Conservation (phyloP, 2,888 invertebrate genomes). For the Resseliella maxima region DNA sequence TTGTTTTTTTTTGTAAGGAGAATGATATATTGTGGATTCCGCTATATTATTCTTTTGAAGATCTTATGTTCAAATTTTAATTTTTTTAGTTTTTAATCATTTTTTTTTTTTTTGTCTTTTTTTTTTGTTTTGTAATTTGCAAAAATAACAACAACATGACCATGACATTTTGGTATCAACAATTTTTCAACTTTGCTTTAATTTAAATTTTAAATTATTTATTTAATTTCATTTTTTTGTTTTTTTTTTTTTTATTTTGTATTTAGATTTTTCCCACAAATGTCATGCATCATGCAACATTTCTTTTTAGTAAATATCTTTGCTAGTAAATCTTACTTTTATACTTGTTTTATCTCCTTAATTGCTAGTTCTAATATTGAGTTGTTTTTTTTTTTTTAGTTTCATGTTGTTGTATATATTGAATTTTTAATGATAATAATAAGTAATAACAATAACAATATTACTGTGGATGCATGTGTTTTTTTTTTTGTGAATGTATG, state of each 20-base stretch:
- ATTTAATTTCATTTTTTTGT: no score
- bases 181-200: slow-evolving; percentile 51
- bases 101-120: background rate
- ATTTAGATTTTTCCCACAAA: slow-evolving; percentile 42
- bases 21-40: background rate
- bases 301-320: slow-evolving; percentile 39
- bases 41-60: slow-evolving; percentile 26
- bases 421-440: slow-evolving; percentile 51
- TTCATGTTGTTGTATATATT: slow-evolving; percentile 46
- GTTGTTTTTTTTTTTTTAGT: slow-evolving; percentile 34
- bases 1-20: background rate
- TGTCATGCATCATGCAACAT: slow-evolving; percentile 51
- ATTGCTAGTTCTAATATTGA: slow-evolving; percentile 22
- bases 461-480: slow-evolving; percentile 52
- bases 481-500: slow-evolving; percentile 8
- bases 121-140: slow-evolving; percentile 25
- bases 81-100: background rate
- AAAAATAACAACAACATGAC: slow-evolving; percentile 55
- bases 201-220: no score
- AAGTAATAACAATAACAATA: slow-evolving; percentile 51
- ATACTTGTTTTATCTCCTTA: slow-evolving; percentile 29
- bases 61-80: slow-evolving; percentile 20
- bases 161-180: slow-evolving; percentile 45
- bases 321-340: slow-evolving; percentile 48
- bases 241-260: slow-evolving; percentile 1